A percentile compares a stretch with the other conserved stretches of the same genome.
Conservation (phyloP, 2,888 invertebrate species). For the Oithona nana region DNA sequence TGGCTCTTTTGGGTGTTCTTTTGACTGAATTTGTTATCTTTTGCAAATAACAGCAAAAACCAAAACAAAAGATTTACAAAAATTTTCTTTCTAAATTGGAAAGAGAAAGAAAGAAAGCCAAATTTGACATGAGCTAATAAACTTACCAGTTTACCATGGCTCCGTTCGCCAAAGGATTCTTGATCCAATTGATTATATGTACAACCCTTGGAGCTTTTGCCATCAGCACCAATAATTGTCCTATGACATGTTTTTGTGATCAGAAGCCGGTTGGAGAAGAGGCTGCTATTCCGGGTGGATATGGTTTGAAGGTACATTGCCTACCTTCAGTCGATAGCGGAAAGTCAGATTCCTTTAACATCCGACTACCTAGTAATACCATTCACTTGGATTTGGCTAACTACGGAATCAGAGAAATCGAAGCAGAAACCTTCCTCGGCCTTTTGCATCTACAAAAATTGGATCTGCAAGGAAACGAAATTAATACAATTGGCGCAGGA, state of each 20-base stretch:
- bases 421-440: neutral
- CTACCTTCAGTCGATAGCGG: neutral
- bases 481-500: neutral
- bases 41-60: too few relatives aligned
- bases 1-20: too few relatives aligned
- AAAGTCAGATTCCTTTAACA: neutral
- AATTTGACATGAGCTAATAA: too few relatives aligned
- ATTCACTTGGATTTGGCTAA: constrained; percentile 14
- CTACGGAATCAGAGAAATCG: neutral
- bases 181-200: too few relatives aligned
- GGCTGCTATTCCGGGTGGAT: neutral
- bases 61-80: too few relatives aligned
- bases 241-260: neutral
- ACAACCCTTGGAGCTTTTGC: too few relatives aligned
- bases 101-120: too few relatives aligned
- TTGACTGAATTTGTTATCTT: too few relatives aligned
- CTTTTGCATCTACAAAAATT: neutral
- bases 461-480: constrained; percentile 9
- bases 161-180: too few relatives aligned
- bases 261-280: neutral
- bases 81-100: too few relatives aligned
- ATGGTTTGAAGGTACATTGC: constrained; percentile 8
- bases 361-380: neutral
- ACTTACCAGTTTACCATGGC: too few relatives aligned
- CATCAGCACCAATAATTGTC: neutral